Percentiles rank a stretch among this genome's conserved stretches.
These are phyloP conservation scores for Podarcis cretensis DNA, from an alignment of 2,113 vertebrate species.

Conservation along the genomic window DNA sequence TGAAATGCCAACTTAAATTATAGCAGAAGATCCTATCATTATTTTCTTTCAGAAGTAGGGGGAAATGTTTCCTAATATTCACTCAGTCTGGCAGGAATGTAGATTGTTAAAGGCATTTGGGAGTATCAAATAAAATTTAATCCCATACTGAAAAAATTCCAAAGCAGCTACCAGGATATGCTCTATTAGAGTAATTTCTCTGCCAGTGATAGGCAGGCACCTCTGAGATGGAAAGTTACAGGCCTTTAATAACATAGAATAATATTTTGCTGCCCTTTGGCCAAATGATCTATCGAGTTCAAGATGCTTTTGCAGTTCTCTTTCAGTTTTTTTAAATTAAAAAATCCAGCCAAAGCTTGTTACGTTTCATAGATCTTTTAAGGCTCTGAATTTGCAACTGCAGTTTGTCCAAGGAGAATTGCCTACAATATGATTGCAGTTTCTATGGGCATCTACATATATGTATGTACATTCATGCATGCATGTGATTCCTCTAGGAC, in stretches of 20 bases:
- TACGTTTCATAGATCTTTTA: neutral
- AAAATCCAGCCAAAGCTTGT: neutral
- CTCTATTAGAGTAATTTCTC: constrained; percentile 1
- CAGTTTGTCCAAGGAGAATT: neutral
- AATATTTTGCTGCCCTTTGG: neutral
- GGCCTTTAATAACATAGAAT: neutral
- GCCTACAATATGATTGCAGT: neutral
- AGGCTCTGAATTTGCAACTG: neutral
- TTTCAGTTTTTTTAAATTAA: neutral
- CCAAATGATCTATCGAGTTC: neutral
- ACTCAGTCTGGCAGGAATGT: constrained; percentile 16
- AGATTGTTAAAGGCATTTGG: constrained; percentile 4
- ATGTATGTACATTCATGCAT: neutral
- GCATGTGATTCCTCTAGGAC: neutral
- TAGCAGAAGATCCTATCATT: neutral
- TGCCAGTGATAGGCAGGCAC: neutral
- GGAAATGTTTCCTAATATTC: constrained; percentile 19
- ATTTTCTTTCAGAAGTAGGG: constrained; percentile 20
- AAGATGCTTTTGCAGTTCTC: neutral
- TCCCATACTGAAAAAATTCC: neutral
- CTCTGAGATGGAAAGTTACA: constrained; percentile 16
- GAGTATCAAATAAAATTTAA: constrained; percentile 3
- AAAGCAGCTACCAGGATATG: neutral
- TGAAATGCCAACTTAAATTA: neutral
- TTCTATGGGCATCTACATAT: neutral